phyloP scores from a whole-genome alignment of 2,797 vertebrate species.

The Girardinus metallicus region DNA sequence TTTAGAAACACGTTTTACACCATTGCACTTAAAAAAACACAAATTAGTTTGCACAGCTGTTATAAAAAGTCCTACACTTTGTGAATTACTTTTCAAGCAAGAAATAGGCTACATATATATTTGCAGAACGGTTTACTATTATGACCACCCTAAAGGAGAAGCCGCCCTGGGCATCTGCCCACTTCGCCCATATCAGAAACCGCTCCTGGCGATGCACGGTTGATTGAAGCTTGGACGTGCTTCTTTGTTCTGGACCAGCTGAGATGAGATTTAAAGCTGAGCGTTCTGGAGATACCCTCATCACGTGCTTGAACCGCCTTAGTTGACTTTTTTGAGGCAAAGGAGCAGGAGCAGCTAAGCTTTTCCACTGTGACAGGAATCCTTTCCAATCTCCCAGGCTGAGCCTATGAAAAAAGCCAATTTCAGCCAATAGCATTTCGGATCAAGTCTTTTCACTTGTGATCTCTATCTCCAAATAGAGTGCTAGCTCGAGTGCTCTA shows the following conservation, averaged over 20 bases:
- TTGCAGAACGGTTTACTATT: no score
- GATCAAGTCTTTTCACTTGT: background rate
- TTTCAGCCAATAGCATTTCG: background rate
- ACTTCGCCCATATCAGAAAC: no score
- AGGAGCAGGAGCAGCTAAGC: background rate
- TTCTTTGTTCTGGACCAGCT: background rate
- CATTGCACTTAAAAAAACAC: no score
- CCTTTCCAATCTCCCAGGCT: background rate
- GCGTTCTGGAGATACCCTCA: background rate
- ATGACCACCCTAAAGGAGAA: no score
- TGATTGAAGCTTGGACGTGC: background rate
- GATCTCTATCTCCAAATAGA: background rate
- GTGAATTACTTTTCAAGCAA: no score
- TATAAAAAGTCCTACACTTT: no score
- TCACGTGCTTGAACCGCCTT: background rate
- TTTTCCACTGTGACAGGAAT: background rate
- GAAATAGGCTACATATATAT: no score
- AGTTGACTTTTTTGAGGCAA: background rate
- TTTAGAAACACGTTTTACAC: no score
- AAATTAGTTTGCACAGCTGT: no score
- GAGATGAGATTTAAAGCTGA: background rate
- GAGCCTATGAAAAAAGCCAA: background rate
- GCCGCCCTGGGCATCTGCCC: no score
- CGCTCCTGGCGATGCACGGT: no score
- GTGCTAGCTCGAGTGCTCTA: background rate